Evolutionary conservation across 1,140 invertebrate species (phyloP).

Genomic region (Alviniconcha marisindica): DNA sequence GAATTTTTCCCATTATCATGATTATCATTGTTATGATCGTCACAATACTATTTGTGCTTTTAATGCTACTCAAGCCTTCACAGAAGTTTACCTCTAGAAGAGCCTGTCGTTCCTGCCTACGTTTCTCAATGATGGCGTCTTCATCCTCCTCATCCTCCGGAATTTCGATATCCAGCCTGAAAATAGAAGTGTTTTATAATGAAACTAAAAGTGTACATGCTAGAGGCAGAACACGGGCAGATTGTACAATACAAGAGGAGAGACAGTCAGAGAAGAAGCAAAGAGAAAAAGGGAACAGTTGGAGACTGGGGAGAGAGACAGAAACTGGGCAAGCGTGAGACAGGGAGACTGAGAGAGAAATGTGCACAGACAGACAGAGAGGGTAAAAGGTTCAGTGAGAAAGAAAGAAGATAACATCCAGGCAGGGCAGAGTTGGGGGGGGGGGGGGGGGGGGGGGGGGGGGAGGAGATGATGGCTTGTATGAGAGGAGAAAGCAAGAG

Average conservation of each 20-base stretch:
- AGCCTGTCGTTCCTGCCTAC: constrained; percentile 92
- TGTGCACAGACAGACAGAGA: too few species aligned
- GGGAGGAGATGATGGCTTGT: too few species aligned
- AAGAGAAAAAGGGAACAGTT: background rate
- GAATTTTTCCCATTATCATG: too few species aligned
- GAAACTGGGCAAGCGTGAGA: background rate
- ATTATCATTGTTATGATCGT: too few species aligned
- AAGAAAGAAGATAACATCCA: too few species aligned
- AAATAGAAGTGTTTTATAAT: constrained; percentile 32
- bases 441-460: too few species aligned
- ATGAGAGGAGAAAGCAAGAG: too few species aligned
- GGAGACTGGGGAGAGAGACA: background rate
- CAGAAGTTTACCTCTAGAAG: constrained; percentile 80
- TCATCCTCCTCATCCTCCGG: constrained; percentile 92
- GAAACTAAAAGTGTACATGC: too few species aligned
- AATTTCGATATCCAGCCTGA: constrained; percentile 67
- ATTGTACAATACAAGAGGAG: background rate
- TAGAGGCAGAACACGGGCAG: background rate
- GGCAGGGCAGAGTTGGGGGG: too few species aligned
- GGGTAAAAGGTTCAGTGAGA: too few species aligned
- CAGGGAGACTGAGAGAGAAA: background rate
- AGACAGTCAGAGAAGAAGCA: background rate
- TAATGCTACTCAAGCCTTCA: too few species aligned
- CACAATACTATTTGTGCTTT: too few species aligned
- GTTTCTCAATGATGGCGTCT: constrained; percentile 93